A percentile compares a stretch with the other conserved stretches of the same genome.
Conservation (phyloP, 2,888 invertebrate genomes). For the Chymomyza procnemis region DNA sequence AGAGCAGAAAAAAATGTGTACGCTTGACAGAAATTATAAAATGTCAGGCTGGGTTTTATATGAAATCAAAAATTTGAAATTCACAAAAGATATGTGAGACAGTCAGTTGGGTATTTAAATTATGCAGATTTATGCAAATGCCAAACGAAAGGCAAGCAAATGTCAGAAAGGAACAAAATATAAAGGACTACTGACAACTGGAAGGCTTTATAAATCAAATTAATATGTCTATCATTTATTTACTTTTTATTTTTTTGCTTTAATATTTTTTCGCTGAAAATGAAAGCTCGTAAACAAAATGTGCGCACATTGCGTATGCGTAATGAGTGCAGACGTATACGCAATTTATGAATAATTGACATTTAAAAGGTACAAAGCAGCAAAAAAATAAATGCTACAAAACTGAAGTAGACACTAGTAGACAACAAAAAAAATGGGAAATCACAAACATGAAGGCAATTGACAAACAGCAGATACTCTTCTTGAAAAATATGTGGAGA, state of each 20-base stretch:
- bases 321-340: constrained; percentile 56
- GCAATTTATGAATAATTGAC: constrained; percentile 69
- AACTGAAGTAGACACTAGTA: constrained; percentile 21
- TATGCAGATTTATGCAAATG: constrained; percentile 59
- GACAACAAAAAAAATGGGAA: not conserved
- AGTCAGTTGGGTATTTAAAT: constrained; percentile 23
- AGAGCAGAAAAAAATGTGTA: not conserved
- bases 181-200: constrained; percentile 31
- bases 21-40: constrained; percentile 46
- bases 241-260: not conserved
- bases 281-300: constrained; percentile 17
- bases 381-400: not conserved
- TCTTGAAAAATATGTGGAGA: too few species aligned
- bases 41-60: constrained; percentile 36
- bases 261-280: not conserved
- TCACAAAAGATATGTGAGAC: not conserved
- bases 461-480: not conserved
- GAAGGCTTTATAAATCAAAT: constrained; percentile 58
- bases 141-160: constrained; percentile 12
- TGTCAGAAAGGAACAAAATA: not conserved
- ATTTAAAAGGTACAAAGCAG: constrained; percentile 40
- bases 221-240: constrained; percentile 32
- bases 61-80: not conserved
- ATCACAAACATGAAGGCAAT: not conserved
- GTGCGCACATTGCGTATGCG: constrained; percentile 50